Conservation (phyloP, 1,140 invertebrate genomes). For the Spodoptera frugiperda region DNA sequence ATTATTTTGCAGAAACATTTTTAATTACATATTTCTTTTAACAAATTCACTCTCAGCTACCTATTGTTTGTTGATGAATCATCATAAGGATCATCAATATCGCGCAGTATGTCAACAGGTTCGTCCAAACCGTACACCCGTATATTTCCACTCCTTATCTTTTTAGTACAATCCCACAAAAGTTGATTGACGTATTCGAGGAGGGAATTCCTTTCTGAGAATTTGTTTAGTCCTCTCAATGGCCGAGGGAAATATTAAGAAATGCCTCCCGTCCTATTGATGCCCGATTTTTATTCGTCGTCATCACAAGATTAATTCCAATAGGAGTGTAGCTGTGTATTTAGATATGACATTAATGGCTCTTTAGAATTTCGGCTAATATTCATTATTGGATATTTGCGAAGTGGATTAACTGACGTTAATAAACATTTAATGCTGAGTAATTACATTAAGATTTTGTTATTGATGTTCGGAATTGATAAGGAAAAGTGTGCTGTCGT, state of each 20-base stretch:
- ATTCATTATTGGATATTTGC: slow-evolving; percentile 41
- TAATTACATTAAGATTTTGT: slow-evolving; percentile 23
- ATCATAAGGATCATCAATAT: background rate
- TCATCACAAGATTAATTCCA: slow-evolving; percentile 62
- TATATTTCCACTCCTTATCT: slow-evolving; percentile 60
- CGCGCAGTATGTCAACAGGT: background rate
- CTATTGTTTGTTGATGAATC: too few relatives aligned
- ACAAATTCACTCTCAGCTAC: too few relatives aligned
- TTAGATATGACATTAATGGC: slow-evolving; percentile 47
- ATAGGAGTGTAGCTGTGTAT: slow-evolving; percentile 40
- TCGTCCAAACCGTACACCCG: slow-evolving; percentile 21
- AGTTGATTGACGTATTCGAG: slow-evolving; percentile 72
- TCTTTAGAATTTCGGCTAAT: slow-evolving; percentile 47
- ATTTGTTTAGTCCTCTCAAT: slow-evolving; percentile 73
- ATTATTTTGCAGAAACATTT: too few relatives aligned
- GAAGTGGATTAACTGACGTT: slow-evolving; percentile 41
- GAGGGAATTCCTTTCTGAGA: slow-evolving; percentile 67
- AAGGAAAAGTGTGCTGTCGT: background rate
- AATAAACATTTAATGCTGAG: slow-evolving; percentile 33
- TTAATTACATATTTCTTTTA: too few relatives aligned
- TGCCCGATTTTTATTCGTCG: slow-evolving; percentile 52
- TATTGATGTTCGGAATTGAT: background rate
- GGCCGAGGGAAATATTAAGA: slow-evolving; percentile 65
- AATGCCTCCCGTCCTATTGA: slow-evolving; percentile 58
- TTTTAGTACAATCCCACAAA: slow-evolving; percentile 68